These are phyloP conservation scores for Lepidostoma basale DNA, from an alignment of 1,140 invertebrate species.

Conservation along the genomic window DNA sequence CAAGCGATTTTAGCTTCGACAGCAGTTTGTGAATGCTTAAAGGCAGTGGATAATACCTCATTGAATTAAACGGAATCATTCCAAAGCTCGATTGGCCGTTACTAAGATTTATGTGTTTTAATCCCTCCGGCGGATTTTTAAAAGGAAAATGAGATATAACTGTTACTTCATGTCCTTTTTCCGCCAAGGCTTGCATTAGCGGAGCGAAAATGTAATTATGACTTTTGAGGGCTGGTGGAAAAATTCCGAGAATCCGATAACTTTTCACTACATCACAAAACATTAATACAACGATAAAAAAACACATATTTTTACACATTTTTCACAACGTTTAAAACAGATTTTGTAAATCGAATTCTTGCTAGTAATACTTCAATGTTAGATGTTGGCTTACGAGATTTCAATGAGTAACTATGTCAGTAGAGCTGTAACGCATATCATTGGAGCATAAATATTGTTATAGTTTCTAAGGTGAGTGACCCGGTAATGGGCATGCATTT, in stretches of 20 bases:
- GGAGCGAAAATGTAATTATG: conserved; percentile 73
- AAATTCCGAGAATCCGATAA: conserved; percentile 64
- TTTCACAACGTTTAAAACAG: no score
- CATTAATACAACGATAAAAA: no score
- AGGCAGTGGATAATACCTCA: conserved; percentile 32
- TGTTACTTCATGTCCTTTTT: conserved; percentile 70
- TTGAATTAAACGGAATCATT: conserved; percentile 35
- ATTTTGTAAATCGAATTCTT: no score
- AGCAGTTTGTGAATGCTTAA: conserved; percentile 5
- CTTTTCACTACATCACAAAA: no score
- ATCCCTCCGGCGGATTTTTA: conserved; percentile 59
- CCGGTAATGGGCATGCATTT: no score
- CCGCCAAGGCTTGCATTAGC: conserved; percentile 65
- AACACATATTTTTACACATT: no score
- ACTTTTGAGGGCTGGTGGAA: conserved; percentile 70
- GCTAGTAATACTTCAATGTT: no score
- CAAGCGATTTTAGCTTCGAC: conserved; percentile 7
- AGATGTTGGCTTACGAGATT: no score
- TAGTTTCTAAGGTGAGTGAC: no score
- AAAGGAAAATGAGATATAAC: conserved; percentile 68
- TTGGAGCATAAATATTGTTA: no score
- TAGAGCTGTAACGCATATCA: no score
- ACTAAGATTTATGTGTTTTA: conserved; percentile 63
- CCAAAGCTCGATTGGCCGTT: conserved; percentile 46
- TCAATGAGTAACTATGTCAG: no score